Conservation (phyloP, 2,888 invertebrate species). For the Calliopum simillimum region DNA sequence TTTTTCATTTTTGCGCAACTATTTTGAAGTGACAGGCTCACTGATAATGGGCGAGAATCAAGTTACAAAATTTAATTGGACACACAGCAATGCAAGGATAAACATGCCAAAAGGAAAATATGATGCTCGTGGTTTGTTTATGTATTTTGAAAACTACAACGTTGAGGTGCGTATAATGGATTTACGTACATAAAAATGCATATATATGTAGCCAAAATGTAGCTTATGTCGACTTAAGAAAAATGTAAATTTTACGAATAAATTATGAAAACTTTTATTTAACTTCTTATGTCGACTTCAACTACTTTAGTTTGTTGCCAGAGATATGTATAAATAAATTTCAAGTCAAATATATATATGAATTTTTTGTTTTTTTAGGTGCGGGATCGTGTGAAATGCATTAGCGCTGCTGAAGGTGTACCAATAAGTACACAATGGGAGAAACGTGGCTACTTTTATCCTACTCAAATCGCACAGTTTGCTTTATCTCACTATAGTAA, state of each 20-base stretch:
- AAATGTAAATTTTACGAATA: too few species aligned
- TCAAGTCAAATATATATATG: conserved; percentile 13
- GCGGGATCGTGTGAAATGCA: conserved; percentile 94
- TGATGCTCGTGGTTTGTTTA: conserved; percentile 90
- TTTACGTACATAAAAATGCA: background rate
- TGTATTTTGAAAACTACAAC: conserved; percentile 98
- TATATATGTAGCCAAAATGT: too few species aligned
- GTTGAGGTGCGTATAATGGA: conserved; percentile 76
- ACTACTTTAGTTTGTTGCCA: too few species aligned
- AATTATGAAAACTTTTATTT: too few species aligned
- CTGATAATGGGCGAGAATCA: conserved; percentile 63
- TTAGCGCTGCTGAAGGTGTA: conserved; percentile 93
- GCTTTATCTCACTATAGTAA: conserved; percentile 98
- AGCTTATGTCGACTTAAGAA: too few species aligned
- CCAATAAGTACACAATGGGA: conserved; percentile 99
- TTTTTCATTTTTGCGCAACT: conserved; percentile 91
- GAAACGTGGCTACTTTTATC: conserved; percentile 94
- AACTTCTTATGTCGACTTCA: too few species aligned
- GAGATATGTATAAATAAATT: too few species aligned
- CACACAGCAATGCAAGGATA: conserved; percentile 92
- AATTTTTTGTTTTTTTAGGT: conserved; percentile 60
- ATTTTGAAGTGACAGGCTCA: conserved; percentile 95
- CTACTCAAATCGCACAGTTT: conserved; percentile 98
- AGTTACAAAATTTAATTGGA: conserved; percentile 91
- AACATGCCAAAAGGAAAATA: conserved; percentile 91